Evolutionary conservation across 2,888 invertebrate genomes (phyloP), one percentile per base, ranked within the genome.

Genomic region (Lasioglossum malachurum): DNA sequence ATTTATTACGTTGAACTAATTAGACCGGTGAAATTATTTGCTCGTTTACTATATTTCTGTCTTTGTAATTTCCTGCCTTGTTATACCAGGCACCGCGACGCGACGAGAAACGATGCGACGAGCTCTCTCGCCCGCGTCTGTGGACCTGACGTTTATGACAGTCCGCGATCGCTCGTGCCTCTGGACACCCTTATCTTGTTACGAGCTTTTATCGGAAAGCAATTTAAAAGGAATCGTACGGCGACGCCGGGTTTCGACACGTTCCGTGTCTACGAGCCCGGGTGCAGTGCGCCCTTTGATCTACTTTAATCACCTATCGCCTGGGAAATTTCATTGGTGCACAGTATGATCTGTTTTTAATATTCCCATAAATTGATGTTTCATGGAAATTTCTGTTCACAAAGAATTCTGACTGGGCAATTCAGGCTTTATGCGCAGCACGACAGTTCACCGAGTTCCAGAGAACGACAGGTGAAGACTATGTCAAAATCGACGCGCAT

Each of bases 1-100:
- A 78, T 86, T 86, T 75, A 78, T 86, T 86, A 71, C 78, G 78
- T 72, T 78, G 67, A 78, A 86, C 78, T 83, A 87, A 82, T 87
- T 75, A 80, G 78, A 78, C 77, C 46, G 73, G 71, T 57, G 75
- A 75, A 84, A 86, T 85, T 78, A 85, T 84, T 84, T 71, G 77
- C 79, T 75, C 77, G 53, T 84, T 80, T 74, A 27, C 80, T 75
- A 69, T 73, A 77, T 75, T 74, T 75, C 71, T 75, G 74, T 80
- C 85, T 78, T 80, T 85, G 80, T 75, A 78, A 78, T 85, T 80
- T 78, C 75, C 75, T 35, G 38, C 41, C 77, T 75, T 74, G 84
- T 78, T 82, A 78, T 19, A 44, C 74, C 53, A 78, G 53, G 41
- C 27, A 49, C 10, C 69, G 38, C 69, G 69, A n/a, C 69, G 69